Evolutionary conservation across 2,888 invertebrate genomes (phyloP).

Genomic region (Caenorhabditis sp.): DNA sequence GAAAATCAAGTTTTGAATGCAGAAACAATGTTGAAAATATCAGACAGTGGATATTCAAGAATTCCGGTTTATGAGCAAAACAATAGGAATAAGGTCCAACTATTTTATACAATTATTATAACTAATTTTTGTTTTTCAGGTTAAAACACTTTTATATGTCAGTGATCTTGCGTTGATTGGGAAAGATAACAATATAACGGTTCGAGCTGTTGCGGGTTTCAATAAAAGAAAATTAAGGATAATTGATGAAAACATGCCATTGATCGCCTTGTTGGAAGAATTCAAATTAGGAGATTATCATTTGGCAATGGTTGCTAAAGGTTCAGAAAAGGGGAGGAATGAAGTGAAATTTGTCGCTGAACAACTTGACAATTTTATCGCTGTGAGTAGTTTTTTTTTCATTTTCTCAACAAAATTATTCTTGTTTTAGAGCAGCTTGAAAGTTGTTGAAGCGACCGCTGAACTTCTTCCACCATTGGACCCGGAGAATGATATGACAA

Average conservation of each 20-base stretch:
- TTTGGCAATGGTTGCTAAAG: conserved; percentile 34
- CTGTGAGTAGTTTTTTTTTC: background rate
- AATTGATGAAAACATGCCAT: conserved; percentile 91
- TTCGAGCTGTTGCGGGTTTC: conserved; percentile 61
- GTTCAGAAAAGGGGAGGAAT: conserved; percentile 69
- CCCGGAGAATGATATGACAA: conserved; percentile 82
- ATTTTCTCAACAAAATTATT: background rate
- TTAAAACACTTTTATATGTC: conserved; percentile 80
- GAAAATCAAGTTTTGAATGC: conserved; percentile 86
- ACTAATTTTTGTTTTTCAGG: conserved; percentile 42
- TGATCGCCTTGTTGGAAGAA: conserved; percentile 93
- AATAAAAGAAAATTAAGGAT: conserved; percentile 95
- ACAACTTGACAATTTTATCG: background rate
- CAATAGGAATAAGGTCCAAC: conserved; percentile 77
- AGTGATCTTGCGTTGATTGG: conserved; percentile 98
- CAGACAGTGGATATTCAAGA: conserved; percentile 88
- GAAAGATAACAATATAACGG: conserved; percentile 87
- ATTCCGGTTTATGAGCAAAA: conserved; percentile 87
- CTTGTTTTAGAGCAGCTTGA: conserved; percentile 28
- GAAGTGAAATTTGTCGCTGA: conserved; percentile 73
- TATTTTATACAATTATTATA: background rate
- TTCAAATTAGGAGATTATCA: conserved; percentile 82
- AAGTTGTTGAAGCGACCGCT: conserved; percentile 30
- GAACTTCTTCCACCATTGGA: conserved; percentile 73
- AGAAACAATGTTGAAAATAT: conserved; percentile 94